Base-by-base conservation (phyloP, 1,140 invertebrate species). In the Odontomachus brunneus region DNA sequence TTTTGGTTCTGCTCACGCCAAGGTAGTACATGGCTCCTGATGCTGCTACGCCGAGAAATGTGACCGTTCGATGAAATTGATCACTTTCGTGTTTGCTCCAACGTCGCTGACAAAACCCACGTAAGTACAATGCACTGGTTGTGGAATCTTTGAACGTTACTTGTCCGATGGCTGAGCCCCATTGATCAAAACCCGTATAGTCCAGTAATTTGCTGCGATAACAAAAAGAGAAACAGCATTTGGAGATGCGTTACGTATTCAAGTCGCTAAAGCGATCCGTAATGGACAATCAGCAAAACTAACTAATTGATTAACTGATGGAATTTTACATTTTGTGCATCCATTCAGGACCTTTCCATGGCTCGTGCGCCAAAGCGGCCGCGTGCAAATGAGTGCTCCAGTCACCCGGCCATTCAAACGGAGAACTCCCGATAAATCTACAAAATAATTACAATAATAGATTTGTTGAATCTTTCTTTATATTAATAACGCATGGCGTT, bases 391-490 rank as follows among this genome's bases (percentile, higher is more conserved):
- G 82, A 17, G 91, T 84, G 83, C 92, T 95, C 90, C 94, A 94
- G 63, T 95, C 94, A 44, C 94, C 89, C 19, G 95, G 94, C 55
- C 94, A 93, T 53, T 93, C 94, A 44, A 95, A 91, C 1, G 93
- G 90, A 19, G 95, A 94, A 33, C 92, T 94, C 33, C 94, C 92
- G n/a, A 94, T 94, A 95, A 95, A 97, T 82, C 95, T 96, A 83
- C 65, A 93, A 65, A 22, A 19, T 17, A 29, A 81, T 57, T 19
- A 48, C 44, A 48, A 17, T 73, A 19, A 3, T 26, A 44, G 38
- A 44, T 44, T 9, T 7, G 29, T 33, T 33, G 29, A 5, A 44
- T 44, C 4, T 44, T 44, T 44, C 38, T 44, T 44, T 33, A 33
- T 33, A 33, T 33, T n/a, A 65, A 83, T 29, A 62, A 59, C 22